Percentiles rank a stretch among this genome's conserved stretches.
phyloP scores from a whole-genome alignment of 2,888 invertebrate species.

The Eupithecia subumbrata region DNA sequence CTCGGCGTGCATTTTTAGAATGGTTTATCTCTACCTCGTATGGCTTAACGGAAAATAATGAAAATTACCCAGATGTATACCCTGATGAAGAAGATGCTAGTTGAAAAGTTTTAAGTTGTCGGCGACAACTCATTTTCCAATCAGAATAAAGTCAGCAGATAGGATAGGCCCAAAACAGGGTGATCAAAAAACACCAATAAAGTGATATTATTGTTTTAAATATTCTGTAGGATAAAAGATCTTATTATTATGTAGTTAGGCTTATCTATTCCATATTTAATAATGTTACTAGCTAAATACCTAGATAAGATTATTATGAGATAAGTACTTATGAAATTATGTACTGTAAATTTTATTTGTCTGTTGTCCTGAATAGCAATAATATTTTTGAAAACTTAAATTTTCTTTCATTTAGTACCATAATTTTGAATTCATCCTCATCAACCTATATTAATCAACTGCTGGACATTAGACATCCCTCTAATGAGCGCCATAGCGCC shows the following conservation, averaged over 20 bases:
- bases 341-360: constrained; percentile 46
- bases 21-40: too few relatives aligned
- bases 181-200: constrained; percentile 3
- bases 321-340: background rate
- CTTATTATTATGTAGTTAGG: background rate
- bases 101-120: background rate
- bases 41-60: background rate
- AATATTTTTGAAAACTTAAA: constrained; percentile 43
- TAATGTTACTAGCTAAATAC: constrained; percentile 34
- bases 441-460: too few relatives aligned
- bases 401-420: constrained; percentile 8
- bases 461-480: too few relatives aligned
- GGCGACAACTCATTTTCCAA: background rate
- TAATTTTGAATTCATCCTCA: too few relatives aligned
- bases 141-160: background rate
- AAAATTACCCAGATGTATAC: background rate
- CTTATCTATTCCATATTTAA: constrained; percentile 21
- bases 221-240: constrained; percentile 16
- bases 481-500: too few relatives aligned
- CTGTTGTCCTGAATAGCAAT: constrained; percentile 47
- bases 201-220: constrained; percentile 4
- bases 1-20: too few relatives aligned
- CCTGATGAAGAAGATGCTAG: background rate
- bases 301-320: constrained; percentile 19
- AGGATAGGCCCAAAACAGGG: background rate